Conservation (phyloP, 2,888 invertebrate species). For the Apomyelois bistriatella region DNA sequence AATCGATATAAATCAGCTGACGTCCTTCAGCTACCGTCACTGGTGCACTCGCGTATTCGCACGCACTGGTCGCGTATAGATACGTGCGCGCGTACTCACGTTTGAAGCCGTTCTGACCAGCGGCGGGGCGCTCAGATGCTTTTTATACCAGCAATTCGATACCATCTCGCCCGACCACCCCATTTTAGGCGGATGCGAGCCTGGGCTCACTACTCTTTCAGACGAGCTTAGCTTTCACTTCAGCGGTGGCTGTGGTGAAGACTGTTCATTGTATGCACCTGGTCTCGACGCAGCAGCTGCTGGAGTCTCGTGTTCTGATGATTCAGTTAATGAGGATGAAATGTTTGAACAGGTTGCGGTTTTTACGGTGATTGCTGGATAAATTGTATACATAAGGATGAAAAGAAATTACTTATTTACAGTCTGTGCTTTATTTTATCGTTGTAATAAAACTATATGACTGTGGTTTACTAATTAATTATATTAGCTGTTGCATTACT, state of each 20-base stretch:
- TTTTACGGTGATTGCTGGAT: not conserved
- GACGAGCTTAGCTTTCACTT: conserved; percentile 76
- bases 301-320: not conserved
- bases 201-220: conserved; percentile 67
- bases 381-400: not conserved
- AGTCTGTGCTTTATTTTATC: not conserved
- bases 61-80: conserved; percentile 36
- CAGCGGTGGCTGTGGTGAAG: conserved; percentile 41
- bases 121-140: conserved; percentile 83
- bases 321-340: not conserved
- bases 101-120: conserved; percentile 98
- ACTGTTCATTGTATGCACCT: conserved; percentile 7
- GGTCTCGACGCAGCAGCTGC: not conserved
- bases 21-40: conserved; percentile 49
- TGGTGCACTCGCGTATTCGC: conserved; percentile 52
- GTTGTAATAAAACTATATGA: not conserved
- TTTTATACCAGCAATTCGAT: conserved; percentile 92
- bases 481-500: not conserved
- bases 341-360: conserved; percentile 5
- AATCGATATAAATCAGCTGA: conserved; percentile 58
- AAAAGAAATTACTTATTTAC: conserved; percentile 2
- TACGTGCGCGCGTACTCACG: conserved; percentile 86
- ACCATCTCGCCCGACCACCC: conserved; percentile 77
- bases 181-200: conserved; percentile 78
- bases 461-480: not conserved